Conservation (phyloP, 1,140 invertebrate genomes). For the Cotesia chilonis region DNA sequence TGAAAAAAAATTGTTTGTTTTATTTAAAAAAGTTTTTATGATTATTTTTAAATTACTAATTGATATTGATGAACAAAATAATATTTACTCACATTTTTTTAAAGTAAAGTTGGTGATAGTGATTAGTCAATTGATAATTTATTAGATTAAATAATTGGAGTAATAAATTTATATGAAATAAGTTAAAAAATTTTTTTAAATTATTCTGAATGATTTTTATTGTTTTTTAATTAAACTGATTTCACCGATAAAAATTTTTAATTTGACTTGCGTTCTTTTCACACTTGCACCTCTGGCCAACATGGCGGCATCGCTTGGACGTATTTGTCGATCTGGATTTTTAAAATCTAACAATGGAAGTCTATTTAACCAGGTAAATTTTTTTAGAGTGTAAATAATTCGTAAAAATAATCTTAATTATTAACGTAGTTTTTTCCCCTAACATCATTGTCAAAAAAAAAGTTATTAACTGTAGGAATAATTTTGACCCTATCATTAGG, state of each 20-base stretch:
- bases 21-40: no score
- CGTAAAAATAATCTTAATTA: neutral
- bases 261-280: constrained; percentile 46
- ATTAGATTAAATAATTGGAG: no score
- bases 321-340: constrained; percentile 81
- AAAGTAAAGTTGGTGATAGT: no score
- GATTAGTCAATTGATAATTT: no score
- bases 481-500: neutral
- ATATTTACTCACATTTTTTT: neutral
- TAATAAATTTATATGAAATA: no score
- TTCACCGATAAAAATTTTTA: constrained; percentile 4
- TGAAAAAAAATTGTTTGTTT: no score
- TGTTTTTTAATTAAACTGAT: neutral
- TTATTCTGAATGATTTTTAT: neutral
- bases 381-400: constrained; percentile 22
- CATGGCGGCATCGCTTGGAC: constrained; percentile 84
- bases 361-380: constrained; percentile 66
- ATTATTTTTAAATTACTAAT: neutral
- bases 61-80: neutral
- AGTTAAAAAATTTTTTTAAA: no score
- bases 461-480: neutral
- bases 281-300: constrained; percentile 66
- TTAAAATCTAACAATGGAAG: constrained; percentile 70
- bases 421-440: neutral
- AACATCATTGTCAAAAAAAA: neutral